Evolutionary conservation across 1,140 invertebrate genomes (phyloP).

Genomic region (Coelopa frigida): DNA sequence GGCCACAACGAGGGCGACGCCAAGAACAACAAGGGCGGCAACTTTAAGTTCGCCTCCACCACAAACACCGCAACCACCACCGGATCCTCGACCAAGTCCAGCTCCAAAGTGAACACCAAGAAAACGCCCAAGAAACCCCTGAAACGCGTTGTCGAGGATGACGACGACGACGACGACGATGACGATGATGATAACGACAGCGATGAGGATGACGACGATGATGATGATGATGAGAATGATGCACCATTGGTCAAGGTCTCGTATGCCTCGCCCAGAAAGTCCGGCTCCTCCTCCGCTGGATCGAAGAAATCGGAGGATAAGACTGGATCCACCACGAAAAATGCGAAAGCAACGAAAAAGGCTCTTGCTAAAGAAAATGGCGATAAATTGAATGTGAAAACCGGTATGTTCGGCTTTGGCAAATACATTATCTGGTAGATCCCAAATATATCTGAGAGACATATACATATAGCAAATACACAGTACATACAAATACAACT

Average conservation of each 20-base stretch:
- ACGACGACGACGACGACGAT: constrained; percentile 8
- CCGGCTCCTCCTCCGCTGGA: constrained; percentile 1
- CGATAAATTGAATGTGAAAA: constrained; percentile 47
- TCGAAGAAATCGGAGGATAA: not conserved
- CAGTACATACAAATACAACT: no score
- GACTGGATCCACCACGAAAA: constrained; percentile 6
- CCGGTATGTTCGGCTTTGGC: constrained; percentile 73
- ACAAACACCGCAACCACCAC: not conserved
- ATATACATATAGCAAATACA: no score
- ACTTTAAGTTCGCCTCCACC: constrained; percentile 28
- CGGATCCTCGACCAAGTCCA: constrained; percentile 7
- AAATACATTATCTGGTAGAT: constrained; percentile 54
- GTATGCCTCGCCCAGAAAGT: constrained; percentile 28
- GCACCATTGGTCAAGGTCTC: constrained; percentile 39
- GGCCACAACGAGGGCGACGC: constrained; percentile 31
- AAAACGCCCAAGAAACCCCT: constrained; percentile 27
- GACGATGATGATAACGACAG: constrained; percentile 16
- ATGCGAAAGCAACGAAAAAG: constrained; percentile 17
- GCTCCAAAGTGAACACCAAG: not conserved
- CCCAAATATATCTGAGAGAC: not conserved
- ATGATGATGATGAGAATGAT: constrained; percentile 26
- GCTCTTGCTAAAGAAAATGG: constrained; percentile 11
- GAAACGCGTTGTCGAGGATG: constrained; percentile 15
- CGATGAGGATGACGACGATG: constrained; percentile 24
- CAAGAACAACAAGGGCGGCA: constrained; percentile 23